Evolutionary conservation across 2,888 invertebrate species (phyloP).

Genomic region (Cataglyphis albicans): DNA sequence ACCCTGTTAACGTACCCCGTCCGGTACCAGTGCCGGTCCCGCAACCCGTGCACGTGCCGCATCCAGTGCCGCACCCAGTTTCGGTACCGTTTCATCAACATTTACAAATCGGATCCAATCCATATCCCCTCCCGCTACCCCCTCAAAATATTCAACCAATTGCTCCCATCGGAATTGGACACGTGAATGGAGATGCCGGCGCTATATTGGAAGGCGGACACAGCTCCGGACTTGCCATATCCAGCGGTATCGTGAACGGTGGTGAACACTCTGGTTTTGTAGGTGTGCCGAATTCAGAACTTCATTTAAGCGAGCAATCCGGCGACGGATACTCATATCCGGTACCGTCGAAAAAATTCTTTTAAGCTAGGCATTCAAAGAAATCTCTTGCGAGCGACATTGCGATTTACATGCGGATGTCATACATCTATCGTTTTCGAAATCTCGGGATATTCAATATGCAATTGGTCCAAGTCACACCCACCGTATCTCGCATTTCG

Average conservation of each 20-base stretch:
- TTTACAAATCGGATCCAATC: neutral
- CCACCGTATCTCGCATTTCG: conserved; percentile 33
- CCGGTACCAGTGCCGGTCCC: conserved; percentile 65
- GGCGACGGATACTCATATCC: conserved; percentile 73
- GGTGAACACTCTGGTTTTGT: conserved; percentile 14
- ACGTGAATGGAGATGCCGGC: too few relatives aligned
- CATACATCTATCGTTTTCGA: conserved; percentile 41
- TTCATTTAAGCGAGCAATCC: neutral
- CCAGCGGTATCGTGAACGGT: neutral
- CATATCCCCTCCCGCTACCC: neutral
- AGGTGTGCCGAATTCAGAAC: neutral
- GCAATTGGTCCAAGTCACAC: conserved; percentile 10
- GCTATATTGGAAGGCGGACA: neutral
- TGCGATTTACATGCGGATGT: conserved; percentile 15
- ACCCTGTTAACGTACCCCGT: conserved; percentile 64
- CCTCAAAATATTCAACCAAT: neutral
- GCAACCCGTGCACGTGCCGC: conserved; percentile 53
- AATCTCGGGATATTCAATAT: neutral
- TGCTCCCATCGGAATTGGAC: neutral
- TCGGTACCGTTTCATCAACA: neutral
- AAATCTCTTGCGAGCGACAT: conserved; percentile 15
- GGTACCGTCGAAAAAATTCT: conserved; percentile 64
- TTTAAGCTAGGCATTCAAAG: conserved; percentile 27
- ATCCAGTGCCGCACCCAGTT: conserved; percentile 52
- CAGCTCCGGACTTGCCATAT: neutral